Percentiles rank a stretch among this genome's conserved stretches.
Evolutionary conservation across 2,888 invertebrate genomes (phyloP).

Genomic region (Dichetophora obliterata): DNA sequence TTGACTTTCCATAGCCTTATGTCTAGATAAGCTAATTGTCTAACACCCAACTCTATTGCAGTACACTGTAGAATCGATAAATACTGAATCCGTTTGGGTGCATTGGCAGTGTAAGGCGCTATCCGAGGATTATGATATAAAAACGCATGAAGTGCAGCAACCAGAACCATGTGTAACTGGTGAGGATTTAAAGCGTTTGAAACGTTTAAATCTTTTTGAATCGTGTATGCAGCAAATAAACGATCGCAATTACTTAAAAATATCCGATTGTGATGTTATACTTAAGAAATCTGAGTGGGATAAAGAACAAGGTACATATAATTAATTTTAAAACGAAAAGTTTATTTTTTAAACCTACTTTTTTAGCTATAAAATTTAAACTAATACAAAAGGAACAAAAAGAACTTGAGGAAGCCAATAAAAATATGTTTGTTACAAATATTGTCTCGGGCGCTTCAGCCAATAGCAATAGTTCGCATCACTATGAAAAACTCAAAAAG

Average conservation of each 20-base stretch:
- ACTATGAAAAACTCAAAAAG: conserved; percentile 51
- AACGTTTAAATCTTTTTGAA: conserved; percentile 87
- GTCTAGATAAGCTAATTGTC: too few relatives aligned
- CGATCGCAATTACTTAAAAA: conserved; percentile 86
- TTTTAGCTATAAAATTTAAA: conserved; percentile 56
- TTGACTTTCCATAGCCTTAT: conserved; percentile 51
- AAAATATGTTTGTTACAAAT: conserved; percentile 37
- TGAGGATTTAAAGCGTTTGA: conserved; percentile 85
- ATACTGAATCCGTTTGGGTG: conserved; percentile 85
- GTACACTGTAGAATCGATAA: conserved; percentile 86
- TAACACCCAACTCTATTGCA: conserved; percentile 55
- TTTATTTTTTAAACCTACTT: neutral
- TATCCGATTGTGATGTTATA: conserved; percentile 81
- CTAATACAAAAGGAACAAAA: conserved; percentile 54
- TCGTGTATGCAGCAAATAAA: conserved; percentile 91
- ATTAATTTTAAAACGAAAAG: neutral
- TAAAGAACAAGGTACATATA: conserved; percentile 73
- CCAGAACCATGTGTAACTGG: conserved; percentile 79
- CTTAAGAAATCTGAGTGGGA: conserved; percentile 85
- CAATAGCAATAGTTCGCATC: conserved; percentile 34
- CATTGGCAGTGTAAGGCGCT: conserved; percentile 88
- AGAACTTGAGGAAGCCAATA: conserved; percentile 53
- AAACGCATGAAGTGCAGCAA: conserved; percentile 73
- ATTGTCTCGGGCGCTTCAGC: conserved; percentile 26
- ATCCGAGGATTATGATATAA: conserved; percentile 71